A percentile compares a stretch with the other conserved stretches of the same genome.
Evolutionary conservation across 2,113 vertebrate species (phyloP).

Genomic region (Turdus rufiventris): DNA sequence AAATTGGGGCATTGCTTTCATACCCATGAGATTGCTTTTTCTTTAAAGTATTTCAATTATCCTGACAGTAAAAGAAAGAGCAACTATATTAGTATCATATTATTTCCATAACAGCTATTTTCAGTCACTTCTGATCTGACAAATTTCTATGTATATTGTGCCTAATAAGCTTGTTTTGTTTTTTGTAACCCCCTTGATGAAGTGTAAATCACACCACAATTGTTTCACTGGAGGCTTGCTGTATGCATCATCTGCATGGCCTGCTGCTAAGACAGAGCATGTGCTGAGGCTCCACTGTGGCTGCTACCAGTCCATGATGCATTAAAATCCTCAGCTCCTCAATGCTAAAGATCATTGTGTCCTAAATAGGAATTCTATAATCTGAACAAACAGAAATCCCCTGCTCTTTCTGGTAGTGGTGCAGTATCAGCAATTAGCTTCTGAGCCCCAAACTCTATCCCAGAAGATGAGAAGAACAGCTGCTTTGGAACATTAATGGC

Average conservation of each 20-base stretch:
- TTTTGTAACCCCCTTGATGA: background rate
- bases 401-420: background rate
- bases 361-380: constrained; percentile 5
- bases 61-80: constrained; percentile 28
- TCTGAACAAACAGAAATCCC: constrained; percentile 13
- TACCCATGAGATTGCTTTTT: constrained; percentile 31
- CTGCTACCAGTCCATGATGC: background rate
- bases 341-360: background rate
- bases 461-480: constrained; percentile 19
- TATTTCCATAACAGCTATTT: constrained; percentile 45
- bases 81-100: constrained; percentile 27
- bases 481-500: background rate
- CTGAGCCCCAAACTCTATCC: background rate
- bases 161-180: constrained; percentile 2
- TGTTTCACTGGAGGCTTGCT: background rate
- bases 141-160: background rate
- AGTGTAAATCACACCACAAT: background rate
- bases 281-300: background rate
- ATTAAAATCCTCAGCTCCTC: background rate
- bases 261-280: background rate
- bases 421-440: constrained; percentile 10
- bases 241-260: background rate
- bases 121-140: constrained; percentile 38
- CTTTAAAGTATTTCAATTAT: constrained; percentile 64
- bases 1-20: constrained; percentile 3